Base-by-base conservation (phyloP, 2,888 invertebrate species). In the Ischnus inquisitorius region DNA sequence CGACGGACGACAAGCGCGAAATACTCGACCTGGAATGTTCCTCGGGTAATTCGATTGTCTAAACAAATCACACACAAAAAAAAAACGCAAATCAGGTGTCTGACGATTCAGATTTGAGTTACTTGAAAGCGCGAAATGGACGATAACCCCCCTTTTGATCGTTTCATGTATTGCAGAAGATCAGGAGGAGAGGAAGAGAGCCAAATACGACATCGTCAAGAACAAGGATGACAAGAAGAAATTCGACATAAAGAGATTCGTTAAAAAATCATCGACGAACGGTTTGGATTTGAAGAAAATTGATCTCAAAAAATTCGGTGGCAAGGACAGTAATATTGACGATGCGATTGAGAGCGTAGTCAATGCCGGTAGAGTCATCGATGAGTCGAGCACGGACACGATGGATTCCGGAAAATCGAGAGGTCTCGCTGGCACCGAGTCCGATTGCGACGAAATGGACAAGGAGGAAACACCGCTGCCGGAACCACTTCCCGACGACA, bases 311-410 rank as follows among this genome's bases (percentile, higher is more conserved):
- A 91, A 91, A 86, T 79, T 88, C 34, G 82, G 90, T 19, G 90
- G 90, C 71, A 94, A 94, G 85, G 94, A 94, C 85, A 94, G 94
- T 83, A 94, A 94, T 83, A 94, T 95, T 60, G 93, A 93, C 74
- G 95, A 95, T 87, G 94, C 94, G 16, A 95, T 95, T 85, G 95
- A 95, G 87, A 95, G 95, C 54, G 95, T 95, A 14, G 94, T 95
- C 16, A 95, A 94, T 88, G 94, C 94, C n/a, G 92, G 92, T 3
- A 88, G 91, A 77, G 88, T 89, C 1, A 93, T 92, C 10, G 93
- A 93, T 67, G 93, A 94, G 48, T 93, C 92, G 25, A 93, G 93
- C 85, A 90, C 89, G 22, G 94, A 93, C 69, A 93, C 92, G 46
- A 86, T 89, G 25, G 92, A 92, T 87, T 92, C 91, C 76, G 94